Evolutionary conservation across 2,797 vertebrate genomes (phyloP), one percentile per base, ranked within the genome.

Genomic region (Hybognathus amarus): DNA sequence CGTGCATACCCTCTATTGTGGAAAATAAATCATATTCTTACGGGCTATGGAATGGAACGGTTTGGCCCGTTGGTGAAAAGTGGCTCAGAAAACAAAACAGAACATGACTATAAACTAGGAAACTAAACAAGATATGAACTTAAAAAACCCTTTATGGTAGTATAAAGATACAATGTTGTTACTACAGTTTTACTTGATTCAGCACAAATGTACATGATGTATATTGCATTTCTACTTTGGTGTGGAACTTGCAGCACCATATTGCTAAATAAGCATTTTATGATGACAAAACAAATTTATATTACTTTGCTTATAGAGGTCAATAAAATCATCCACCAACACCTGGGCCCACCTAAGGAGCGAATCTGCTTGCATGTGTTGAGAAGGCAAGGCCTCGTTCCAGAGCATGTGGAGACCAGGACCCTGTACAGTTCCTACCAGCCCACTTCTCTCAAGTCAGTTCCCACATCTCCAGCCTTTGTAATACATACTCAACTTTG

Each of bases 351-450:
- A 0, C 85, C 92, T 0, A 95, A 94, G 54, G 98, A 99, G 88
- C 94, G 97, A 11, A 94, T 99, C 20, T 95, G 97, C 18, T 95
- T 99, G 86, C 93, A 98, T 87, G 95, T 98, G 85, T 96, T 99
- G 86, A 94, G 96, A 90, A 94, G 92, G 3, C 96, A 98, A 80
- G 96, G 95, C 15, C 88, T 98, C 76, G 97, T 97, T 78, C 97
- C 97, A 15, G 98, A 99, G 79, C 97, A 99, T 0, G 97, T 98
- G 70, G 98, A 99, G 90, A 98, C 96, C 0, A 96, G 98, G 90
- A 98, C 96, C 42, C 91, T 99, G 77, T 94, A 92, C 83, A 99
- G 97, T 91, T 97, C 96, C 83, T 97, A 97, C 90, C 98, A 99
- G 87, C 98, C 98, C 82, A 98, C 97, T 79, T 99, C 77, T 95